Base-by-base conservation (phyloP, 2,888 invertebrate species). In the Folsomia candida region DNA sequence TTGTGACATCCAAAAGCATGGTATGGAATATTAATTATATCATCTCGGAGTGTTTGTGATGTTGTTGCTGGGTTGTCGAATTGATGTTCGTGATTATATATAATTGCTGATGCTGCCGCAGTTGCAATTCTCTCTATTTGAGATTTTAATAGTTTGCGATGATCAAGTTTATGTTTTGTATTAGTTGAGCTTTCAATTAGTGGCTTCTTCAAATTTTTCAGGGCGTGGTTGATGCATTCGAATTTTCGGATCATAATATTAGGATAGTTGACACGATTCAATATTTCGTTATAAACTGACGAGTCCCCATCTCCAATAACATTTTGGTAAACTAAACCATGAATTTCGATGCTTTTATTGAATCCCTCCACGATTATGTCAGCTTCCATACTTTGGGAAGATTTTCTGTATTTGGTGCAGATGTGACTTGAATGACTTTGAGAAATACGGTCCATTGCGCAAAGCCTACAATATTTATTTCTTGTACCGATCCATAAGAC, bases 241-340 rank as follows among this genome's bases (percentile, higher is more conserved):
- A 57, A n/a, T 57, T 57, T 57, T 57, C 22, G 6, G 22, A 57
- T 20, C 11, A 57, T 14, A 57, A 57, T 57, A 57, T 22, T 22
- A 14, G 57, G 57, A 57, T 57, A 57, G 9, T 47, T 47, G 9
- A 47, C 47, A 11, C 18, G 9, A 47, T 47, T 47, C 18, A 47
- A 18, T 11, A 47, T 18, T 47, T 47, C 47, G 18, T 47, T 11
- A 47, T 47, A 47, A 26, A 60, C 60, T 25, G 25, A 25, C 9
- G 60, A 60, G n/a, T 60, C 60, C 9, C 60, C 60, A 60, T 60
- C 60, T 20, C 60, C 60, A 6, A 60, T 26, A 26, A 60, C 9
- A 9, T 9, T 4, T 24, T 60, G 9, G 26, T 60, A 60, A 25
- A 11, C 6, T 26, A 60, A 9, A 6, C 26, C 26, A 22, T 60